Conservation (phyloP, 37 sponge, comb jelly and placozoan species). For the Chondrilla cf. caribensis region DNA sequence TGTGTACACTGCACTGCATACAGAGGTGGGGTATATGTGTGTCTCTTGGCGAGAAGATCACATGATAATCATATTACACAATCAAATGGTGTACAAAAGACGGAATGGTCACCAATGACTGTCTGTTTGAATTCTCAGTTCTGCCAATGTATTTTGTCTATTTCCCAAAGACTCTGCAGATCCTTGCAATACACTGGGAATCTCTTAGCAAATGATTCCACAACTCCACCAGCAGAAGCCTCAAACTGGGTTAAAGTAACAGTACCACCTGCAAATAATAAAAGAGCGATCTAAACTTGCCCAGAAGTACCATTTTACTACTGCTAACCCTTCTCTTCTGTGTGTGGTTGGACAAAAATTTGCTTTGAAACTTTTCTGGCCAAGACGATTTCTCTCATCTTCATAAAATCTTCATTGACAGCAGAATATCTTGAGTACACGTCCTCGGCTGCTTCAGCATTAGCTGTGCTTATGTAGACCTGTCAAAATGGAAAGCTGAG, state of each 20-base stretch:
- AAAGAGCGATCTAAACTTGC: background rate
- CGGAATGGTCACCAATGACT: no score
- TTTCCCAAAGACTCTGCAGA: constrained; percentile 25
- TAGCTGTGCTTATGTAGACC: constrained; percentile 75
- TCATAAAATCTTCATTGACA: constrained; percentile 63
- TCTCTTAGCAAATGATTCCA: constrained; percentile 33
- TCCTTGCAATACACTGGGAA: constrained; percentile 31
- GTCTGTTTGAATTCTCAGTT: no score
- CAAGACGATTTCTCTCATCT: constrained; percentile 74
- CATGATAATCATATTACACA: background rate
- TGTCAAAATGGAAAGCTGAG: constrained; percentile 17
- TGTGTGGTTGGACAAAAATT: constrained; percentile 85
- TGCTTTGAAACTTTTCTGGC: constrained; percentile 79
- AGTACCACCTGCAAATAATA: background rate
- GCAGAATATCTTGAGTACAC: constrained; percentile 65
- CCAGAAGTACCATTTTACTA: no score
- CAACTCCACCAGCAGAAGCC: constrained; percentile 27
- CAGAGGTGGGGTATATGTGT: no score
- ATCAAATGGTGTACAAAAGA: no score
- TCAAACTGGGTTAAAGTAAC: constrained; percentile 37
- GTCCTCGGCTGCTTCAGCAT: constrained; percentile 45
- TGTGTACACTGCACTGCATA: no score
- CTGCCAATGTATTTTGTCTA: background rate
- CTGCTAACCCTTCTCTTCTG: constrained; percentile 34
- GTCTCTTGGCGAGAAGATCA: constrained; percentile 3